Base-by-base conservation (phyloP, 2,888 invertebrate genomes). In the Pimpla rufipes region DNA sequence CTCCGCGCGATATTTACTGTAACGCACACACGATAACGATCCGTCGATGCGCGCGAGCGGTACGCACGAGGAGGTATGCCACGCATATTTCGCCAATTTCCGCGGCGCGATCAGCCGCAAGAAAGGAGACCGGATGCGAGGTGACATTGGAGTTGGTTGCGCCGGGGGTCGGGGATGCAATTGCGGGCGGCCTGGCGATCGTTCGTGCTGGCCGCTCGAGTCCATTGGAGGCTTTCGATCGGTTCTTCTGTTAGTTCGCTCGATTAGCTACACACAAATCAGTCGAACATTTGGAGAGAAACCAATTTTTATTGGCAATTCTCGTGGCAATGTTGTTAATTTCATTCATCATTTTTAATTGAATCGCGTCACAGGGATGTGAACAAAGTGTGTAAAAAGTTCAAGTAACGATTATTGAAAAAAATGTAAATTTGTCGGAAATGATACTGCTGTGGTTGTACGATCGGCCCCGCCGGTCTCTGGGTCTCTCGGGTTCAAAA, bases 81-180 rank as follows among this genome's bases (percentile, higher is more conserved):
- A n/a, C 50, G 23, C 18, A 64, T 68, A 81, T 62, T 81, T 74
- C 23, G 37, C 78, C 59, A 74, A 78, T 78, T 82, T 78, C 74
- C 74, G 29, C 62, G 70, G 66, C 21, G 52, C 37, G 59, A 66
- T 71, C 45, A 37, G 64, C 21, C 52, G 18, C 57, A 66, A 66
- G 42, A 64, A 71, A 57, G 52, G 21, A 66, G 76, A 76, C 66
- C 66, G 70, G 71, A 81, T 52, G n/a, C n/a, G 66, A 50, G n/a
- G 40, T 29, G 23, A 66, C 50, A 59, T 74, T 59, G 40, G 23
- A 79, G 73, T 74, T 57, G 37, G 73, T 74, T 47, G 73, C 55
- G 73, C 62, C 47, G 7, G n/a, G 21, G 57, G 52, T 37, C 21
- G 35, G 16, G 18, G 45, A 57, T 29, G 66, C n/a, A 29, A 37